phyloP scores from a whole-genome alignment of 2,888 invertebrate genomes.

The Fragum sueziense region DNA sequence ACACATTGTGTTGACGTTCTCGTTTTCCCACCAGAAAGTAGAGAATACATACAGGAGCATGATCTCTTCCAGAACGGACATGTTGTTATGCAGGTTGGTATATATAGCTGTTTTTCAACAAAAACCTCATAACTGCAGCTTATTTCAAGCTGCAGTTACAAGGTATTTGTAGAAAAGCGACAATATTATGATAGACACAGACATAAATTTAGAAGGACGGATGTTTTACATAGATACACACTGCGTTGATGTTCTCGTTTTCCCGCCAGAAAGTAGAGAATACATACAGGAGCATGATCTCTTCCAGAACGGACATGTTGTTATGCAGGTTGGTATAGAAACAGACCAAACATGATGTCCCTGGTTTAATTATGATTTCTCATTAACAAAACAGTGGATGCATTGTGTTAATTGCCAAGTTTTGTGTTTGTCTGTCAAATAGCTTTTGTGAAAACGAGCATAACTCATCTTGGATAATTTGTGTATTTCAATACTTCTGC shows the following conservation, averaged over 20 bases:
- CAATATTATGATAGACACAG: slow-evolving; percentile 63
- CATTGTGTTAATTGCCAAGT: no score
- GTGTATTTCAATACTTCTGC: no score
- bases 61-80: slow-evolving; percentile 70
- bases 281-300: slow-evolving; percentile 70
- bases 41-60: slow-evolving; percentile 68
- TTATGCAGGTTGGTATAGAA: slow-evolving; percentile 79
- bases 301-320: slow-evolving; percentile 70
- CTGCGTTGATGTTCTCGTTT: slow-evolving; percentile 77
- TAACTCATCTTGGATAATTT: no score
- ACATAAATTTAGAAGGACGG: slow-evolving; percentile 62
- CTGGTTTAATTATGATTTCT: no score
- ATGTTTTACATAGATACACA: slow-evolving; percentile 74
- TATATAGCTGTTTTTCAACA: no score
- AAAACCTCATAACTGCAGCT: no score
- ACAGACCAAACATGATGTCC: no score
- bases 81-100: slow-evolving; percentile 79
- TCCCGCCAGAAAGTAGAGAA: slow-evolving; percentile 72
- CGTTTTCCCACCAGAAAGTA: slow-evolving; percentile 74
- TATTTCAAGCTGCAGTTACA: no score
- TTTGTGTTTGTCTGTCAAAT: no score
- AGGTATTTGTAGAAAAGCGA: no score
- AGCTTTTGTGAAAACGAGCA: no score
- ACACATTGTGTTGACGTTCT: slow-evolving; percentile 77
- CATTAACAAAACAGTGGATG: no score